A percentile compares a stretch with the other conserved stretches of the same genome.
Conservation (phyloP, 2,797 vertebrate species). For the Hozukius guyotensis region DNA sequence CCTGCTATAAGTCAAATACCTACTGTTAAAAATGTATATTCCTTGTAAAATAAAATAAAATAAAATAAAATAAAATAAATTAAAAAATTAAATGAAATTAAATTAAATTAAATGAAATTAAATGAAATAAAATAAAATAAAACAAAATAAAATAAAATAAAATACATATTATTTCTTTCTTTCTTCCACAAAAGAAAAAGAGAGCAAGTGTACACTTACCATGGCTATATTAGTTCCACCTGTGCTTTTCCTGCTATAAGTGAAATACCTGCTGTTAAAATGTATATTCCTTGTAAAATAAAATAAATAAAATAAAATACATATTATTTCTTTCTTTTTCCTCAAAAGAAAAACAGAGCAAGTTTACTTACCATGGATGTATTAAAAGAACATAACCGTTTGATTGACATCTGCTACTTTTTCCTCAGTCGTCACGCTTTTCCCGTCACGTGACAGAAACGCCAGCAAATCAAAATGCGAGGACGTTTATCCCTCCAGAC, state of each 20-base stretch:
- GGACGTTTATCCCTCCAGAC: not conserved
- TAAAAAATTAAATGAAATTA: fast-evolving
- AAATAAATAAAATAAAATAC: not conserved
- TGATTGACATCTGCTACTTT: not conserved
- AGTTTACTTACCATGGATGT: too few relatives aligned
- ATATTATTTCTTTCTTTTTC: not conserved
- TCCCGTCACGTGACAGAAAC: not conserved
- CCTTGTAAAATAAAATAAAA: not conserved
- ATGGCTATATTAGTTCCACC: not conserved
- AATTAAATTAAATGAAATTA: too few relatives aligned
- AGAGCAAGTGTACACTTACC: too few relatives aligned
- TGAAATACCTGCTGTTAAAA: not conserved
- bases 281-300: not conserved
- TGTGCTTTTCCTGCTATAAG: not conserved
- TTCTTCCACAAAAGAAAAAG: too few relatives aligned
- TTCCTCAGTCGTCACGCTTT: not conserved
- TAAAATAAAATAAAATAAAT: fast-evolving
- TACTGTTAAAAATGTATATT: not conserved
- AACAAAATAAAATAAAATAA: too few relatives aligned
- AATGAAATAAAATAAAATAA: too few relatives aligned
- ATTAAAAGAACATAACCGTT: not conserved
- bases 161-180: too few relatives aligned
- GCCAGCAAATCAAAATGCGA: slow-evolving; percentile 44
- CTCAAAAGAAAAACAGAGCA: not conserved
- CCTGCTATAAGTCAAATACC: not conserved